phyloP scores from a whole-genome alignment of 2,888 invertebrate genomes.

The Drosophila algonquin region DNA sequence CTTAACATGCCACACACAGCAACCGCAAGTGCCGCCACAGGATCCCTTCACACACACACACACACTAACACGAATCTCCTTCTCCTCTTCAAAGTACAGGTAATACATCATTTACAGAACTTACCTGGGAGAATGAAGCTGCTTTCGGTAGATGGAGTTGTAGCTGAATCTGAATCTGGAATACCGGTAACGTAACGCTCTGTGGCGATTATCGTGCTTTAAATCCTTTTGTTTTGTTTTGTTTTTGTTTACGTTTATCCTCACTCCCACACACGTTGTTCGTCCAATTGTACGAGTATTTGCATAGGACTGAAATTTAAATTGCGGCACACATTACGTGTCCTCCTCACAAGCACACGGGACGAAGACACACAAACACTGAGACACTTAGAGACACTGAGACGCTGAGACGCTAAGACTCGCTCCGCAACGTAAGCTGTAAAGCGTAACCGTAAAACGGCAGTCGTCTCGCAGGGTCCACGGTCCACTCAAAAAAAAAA shows the following conservation, averaged over 20 bases:
- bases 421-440: constrained; percentile 38
- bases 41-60: neutral
- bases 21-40: constrained; percentile 53
- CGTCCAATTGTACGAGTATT: constrained; percentile 53
- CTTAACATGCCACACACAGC: constrained; percentile 75
- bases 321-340: constrained; percentile 81
- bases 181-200: constrained; percentile 7
- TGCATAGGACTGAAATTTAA: constrained; percentile 72
- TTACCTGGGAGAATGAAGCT: constrained; percentile 53
- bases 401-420: constrained; percentile 4
- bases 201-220: constrained; percentile 21
- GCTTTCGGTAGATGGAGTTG: neutral
- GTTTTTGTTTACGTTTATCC: constrained; percentile 60
- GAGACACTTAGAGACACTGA: constrained; percentile 5
- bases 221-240: constrained; percentile 76
- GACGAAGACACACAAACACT: constrained; percentile 3
- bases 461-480: constrained; percentile 41
- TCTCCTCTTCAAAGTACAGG: constrained; percentile 41
- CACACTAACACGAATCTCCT: neutral
- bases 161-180: neutral
- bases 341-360: constrained; percentile 33
- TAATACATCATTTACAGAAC: constrained; percentile 75
- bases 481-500: constrained; percentile 37
- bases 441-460: constrained; percentile 66
- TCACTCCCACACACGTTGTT: constrained; percentile 32